Base-by-base conservation (phyloP, 2,113 vertebrate genomes). In the Corythornis madagascariensis region DNA sequence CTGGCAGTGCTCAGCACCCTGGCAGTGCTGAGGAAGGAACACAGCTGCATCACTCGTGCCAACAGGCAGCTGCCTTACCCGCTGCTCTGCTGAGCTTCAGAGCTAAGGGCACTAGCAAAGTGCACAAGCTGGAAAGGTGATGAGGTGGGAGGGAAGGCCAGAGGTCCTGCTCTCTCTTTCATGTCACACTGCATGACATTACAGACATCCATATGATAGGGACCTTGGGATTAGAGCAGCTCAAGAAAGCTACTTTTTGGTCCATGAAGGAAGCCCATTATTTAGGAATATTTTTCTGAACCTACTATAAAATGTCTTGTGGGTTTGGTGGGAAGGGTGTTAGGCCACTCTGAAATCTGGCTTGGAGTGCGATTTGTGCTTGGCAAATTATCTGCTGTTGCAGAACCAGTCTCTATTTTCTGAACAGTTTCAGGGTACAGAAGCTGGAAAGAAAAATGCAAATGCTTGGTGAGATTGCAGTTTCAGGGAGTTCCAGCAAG, bases 81-180 rank as follows among this genome's bases (percentile, higher is more conserved):
- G 38, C 57, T 69, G 85, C 52, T 91, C 94, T 96, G 91, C 79
- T 87, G 57, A 87, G 78, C 80, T 88, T 96, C 94, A 96, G 92
- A 93, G 61, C n/a, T 40, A 67, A 94, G 87, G 96, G 81, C 84
- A 76, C 71, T 64, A 77, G 85, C 60, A 80, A 96, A 95, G 94
- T 56, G 71, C 79, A 74, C 60, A 71, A 91, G 75, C n/a, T 83
- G 57, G 75, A 93, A 67, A 94, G 92, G 79, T 93, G 89, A 89
- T 92, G 85, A 94, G 87, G 60, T 89, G 65, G 57, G 79, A 93
- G 80, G 59, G 60, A 56, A 88, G 61, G 20, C 52, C 75, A 69
- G 48, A 78, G 71, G 43, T 89, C 57, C 72, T 94, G 60, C 84
- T 80, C 61, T 38, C 47, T 89, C 35, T 60, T 50, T 83, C 60